phyloP scores from a whole-genome alignment of 1,140 invertebrate species.

The Drosophila mojavensis region DNA sequence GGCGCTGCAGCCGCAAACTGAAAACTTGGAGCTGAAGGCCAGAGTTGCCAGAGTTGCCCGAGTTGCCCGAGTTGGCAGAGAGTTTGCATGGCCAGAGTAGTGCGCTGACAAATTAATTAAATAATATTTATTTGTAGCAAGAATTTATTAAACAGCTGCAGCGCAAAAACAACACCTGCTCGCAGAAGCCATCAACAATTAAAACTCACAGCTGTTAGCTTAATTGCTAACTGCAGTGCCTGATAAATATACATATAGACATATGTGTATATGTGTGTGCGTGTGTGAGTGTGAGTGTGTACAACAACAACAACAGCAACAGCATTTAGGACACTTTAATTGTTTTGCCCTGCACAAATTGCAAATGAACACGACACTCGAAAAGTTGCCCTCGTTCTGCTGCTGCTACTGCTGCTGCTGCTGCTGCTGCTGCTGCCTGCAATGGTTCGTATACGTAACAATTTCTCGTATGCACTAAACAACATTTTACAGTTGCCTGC shows the following conservation, averaged over 20 bases:
- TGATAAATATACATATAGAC: neutral
- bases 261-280: neutral
- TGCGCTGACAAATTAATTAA: conserved; percentile 71
- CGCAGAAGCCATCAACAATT: conserved; percentile 43
- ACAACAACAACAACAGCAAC: conserved; percentile 18
- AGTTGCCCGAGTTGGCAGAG: conserved; percentile 45
- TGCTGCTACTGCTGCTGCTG: neutral
- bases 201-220: conserved; percentile 66
- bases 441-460: conserved; percentile 61
- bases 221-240: conserved; percentile 66
- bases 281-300: neutral
- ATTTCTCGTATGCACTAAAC: conserved; percentile 36
- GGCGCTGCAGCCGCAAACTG: conserved; percentile 29
- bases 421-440: conserved; percentile 1
- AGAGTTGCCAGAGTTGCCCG: conserved; percentile 40
- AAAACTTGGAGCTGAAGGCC: conserved; percentile 52
- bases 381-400: conserved; percentile 58
- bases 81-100: conserved; percentile 20
- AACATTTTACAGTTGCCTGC: conserved; percentile 59
- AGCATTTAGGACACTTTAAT: conserved; percentile 64
- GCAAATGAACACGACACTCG: conserved; percentile 77
- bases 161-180: conserved; percentile 8
- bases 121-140: conserved; percentile 71
- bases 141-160: conserved; percentile 63
- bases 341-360: conserved; percentile 74